These are phyloP conservation scores for Callyntrura guangdongensis DNA, from an alignment of 2,888 invertebrate genomes.

Conservation along the genomic window DNA sequence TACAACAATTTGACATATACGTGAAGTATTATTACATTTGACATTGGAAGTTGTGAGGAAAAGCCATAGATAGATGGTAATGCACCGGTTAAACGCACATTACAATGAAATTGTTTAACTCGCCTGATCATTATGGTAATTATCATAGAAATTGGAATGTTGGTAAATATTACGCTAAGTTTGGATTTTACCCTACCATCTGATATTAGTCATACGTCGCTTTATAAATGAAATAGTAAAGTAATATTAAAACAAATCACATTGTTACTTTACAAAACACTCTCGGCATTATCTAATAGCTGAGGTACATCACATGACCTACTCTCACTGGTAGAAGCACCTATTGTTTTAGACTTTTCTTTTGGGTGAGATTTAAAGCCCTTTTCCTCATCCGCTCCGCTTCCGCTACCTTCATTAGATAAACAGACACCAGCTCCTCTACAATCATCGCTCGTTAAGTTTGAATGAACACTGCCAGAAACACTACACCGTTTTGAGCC, in stretches of 20 bases:
- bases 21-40: slow-evolving; percentile 16
- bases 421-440: slow-evolving; percentile 41
- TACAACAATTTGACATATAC: slow-evolving; percentile 5
- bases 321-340: slow-evolving; percentile 59
- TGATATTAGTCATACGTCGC: no score
- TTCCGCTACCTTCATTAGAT: not conserved
- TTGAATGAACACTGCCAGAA: slow-evolving; percentile 49
- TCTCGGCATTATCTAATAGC: slow-evolving; percentile 74
- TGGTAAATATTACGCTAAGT: no score
- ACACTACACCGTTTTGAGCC: slow-evolving; percentile 47
- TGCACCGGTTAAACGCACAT: slow-evolving; percentile 12
- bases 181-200: no score
- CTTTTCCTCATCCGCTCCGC: slow-evolving; percentile 61
- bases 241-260: slow-evolving; percentile 17
- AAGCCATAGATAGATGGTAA: slow-evolving; percentile 26
- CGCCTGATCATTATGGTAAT: no score
- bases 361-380: slow-evolving; percentile 22
- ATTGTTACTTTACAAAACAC: slow-evolving; percentile 69
- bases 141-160: no score
- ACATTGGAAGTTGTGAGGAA: slow-evolving; percentile 8
- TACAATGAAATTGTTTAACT: no score
- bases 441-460: slow-evolving; percentile 36
- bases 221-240: not conserved
- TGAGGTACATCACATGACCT: slow-evolving; percentile 62
- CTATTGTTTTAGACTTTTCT: slow-evolving; percentile 39